Conservation (phyloP, 92 coral and sea anemone species). For the Porites cylindrica region DNA sequence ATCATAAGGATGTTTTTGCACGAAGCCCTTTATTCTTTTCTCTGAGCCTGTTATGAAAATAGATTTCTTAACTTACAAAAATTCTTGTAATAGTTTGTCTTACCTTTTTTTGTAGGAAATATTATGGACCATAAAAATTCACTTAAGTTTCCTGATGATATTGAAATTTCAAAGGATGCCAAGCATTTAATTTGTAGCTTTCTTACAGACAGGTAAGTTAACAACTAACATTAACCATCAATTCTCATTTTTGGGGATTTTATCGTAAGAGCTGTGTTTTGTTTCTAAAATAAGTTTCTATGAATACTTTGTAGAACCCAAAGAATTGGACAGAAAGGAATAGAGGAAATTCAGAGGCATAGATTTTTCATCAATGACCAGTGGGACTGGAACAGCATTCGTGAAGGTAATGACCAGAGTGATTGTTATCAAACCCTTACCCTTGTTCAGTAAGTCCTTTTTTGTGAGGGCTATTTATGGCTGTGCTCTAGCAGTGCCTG, state of each 20-base stretch:
- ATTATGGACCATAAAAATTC: slow-evolving; percentile 99
- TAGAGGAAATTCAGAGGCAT: slow-evolving; percentile 88
- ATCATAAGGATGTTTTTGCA: too few relatives aligned
- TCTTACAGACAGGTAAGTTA: slow-evolving; percentile 89
- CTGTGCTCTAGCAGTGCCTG: too few relatives aligned
- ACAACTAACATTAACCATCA: neutral
- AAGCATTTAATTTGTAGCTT: slow-evolving; percentile 92
- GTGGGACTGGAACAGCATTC: slow-evolving; percentile 95
- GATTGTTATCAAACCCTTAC: too few relatives aligned
- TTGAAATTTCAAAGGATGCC: slow-evolving; percentile 92
- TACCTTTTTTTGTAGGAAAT: slow-evolving; percentile 65
- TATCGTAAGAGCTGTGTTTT: neutral
- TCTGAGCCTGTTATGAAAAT: too few relatives aligned
- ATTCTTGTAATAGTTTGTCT: neutral
- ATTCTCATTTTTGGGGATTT: neutral
- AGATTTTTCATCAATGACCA: slow-evolving; percentile 86
- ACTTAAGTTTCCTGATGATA: slow-evolving; percentile 96
- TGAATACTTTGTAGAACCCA: slow-evolving; percentile 63
- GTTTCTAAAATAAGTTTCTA: neutral
- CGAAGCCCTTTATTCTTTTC: too few relatives aligned
- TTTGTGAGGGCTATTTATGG: too few relatives aligned
- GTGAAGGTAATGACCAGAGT: slow-evolving; percentile 76
- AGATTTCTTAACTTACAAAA: neutral
- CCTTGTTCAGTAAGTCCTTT: too few relatives aligned
- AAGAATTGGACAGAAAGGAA: slow-evolving; percentile 89